phyloP scores from a whole-genome alignment of 2,113 vertebrate genomes.

The Oncorhynchus masou region DNA sequence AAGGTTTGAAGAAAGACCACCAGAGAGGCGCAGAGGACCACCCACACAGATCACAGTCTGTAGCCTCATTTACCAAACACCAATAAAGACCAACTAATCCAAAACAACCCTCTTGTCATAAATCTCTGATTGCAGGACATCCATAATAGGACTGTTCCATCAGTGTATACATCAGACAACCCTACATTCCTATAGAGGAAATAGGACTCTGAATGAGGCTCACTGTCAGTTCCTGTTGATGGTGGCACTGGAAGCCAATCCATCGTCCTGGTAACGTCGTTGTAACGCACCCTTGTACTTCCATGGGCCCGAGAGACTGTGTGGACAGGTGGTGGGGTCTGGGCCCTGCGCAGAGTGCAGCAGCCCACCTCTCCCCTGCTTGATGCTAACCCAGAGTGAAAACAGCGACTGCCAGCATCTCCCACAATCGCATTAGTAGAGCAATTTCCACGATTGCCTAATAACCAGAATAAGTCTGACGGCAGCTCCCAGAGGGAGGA shows the following conservation, averaged over 20 bases:
- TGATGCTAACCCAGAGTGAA: conserved; percentile 29
- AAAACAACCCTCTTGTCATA: neutral
- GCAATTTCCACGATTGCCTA: conserved; percentile 27
- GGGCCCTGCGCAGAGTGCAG: conserved; percentile 1
- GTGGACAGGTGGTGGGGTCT: conserved; percentile 23
- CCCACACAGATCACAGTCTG: conserved; percentile 57
- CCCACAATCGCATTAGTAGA: conserved; percentile 34
- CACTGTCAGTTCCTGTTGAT: neutral
- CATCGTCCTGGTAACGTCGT: neutral
- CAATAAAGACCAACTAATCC: neutral
- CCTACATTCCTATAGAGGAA: neutral
- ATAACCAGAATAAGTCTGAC: conserved; percentile 6
- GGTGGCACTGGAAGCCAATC: neutral
- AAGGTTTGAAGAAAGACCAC: conserved; percentile 41
- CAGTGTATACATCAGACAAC: neutral
- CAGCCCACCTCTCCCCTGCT: neutral
- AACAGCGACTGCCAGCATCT: conserved; percentile 22
- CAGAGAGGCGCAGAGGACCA: conserved; percentile 53
- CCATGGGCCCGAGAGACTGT: conserved; percentile 20
- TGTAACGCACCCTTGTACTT: conserved; percentile 17
- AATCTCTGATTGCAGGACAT: neutral
- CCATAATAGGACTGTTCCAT: neutral
- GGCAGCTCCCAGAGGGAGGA: neutral
- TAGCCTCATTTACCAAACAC: conserved; percentile 31
- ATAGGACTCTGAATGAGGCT: neutral